Conservation (phyloP, 2,888 invertebrate genomes). For the Meiosimyza platycephala region DNA sequence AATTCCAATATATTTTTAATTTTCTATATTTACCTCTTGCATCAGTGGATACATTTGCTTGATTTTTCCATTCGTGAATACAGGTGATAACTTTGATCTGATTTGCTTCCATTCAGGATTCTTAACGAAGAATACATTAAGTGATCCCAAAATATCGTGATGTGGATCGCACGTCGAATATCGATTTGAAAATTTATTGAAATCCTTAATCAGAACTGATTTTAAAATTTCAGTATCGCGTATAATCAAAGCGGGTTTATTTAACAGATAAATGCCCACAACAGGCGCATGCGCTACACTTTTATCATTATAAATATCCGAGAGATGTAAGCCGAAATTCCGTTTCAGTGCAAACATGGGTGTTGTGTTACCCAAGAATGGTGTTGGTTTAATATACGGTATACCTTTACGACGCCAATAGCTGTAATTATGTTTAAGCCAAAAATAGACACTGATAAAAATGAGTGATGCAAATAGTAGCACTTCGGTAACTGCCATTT, state of each 20-base stretch:
- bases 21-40: slow-evolving; percentile 51
- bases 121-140: slow-evolving; percentile 67
- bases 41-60: slow-evolving; percentile 65
- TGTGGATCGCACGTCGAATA: slow-evolving; percentile 56
- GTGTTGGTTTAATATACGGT: slow-evolving; percentile 60
- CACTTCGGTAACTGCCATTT: slow-evolving; percentile 51
- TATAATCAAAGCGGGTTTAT: slow-evolving; percentile 67
- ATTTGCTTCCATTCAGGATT: slow-evolving; percentile 67
- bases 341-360: slow-evolving; percentile 56
- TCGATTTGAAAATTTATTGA: slow-evolving; percentile 64
- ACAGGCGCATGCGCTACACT: slow-evolving; percentile 55
- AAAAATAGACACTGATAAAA: slow-evolving; percentile 49
- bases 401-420: slow-evolving; percentile 65
- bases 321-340: slow-evolving; percentile 60
- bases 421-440: slow-evolving; percentile 63
- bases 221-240: slow-evolving; percentile 68
- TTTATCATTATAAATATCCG: slow-evolving; percentile 61
- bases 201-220: slow-evolving; percentile 67
- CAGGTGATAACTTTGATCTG: slow-evolving; percentile 67
- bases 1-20: neutral
- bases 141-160: slow-evolving; percentile 62
- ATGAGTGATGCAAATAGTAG: slow-evolving; percentile 48
- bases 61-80: slow-evolving; percentile 67
- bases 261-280: slow-evolving; percentile 65
- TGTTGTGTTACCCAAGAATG: slow-evolving; percentile 67